These are phyloP conservation scores for Hippocampus barbouri DNA, from an alignment of 2,113 vertebrate species.

Conservation along the genomic window DNA sequence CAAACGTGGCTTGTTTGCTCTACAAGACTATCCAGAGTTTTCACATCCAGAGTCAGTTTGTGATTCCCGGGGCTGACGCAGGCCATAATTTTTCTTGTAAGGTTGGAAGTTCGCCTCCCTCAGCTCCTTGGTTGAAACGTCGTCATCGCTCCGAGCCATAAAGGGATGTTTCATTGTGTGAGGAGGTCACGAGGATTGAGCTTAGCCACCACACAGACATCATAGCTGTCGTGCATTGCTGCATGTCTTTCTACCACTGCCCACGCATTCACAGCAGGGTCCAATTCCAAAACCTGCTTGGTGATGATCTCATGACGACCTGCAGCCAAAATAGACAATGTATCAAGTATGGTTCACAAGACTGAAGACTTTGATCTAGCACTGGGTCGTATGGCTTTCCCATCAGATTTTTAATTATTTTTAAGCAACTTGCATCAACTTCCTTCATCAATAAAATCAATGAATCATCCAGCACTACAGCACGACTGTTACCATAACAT, in stretches of 20 bases:
- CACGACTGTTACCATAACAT: too few species aligned
- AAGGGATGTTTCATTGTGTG: conserved; percentile 64
- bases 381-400: too few species aligned
- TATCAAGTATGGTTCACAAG: not conserved
- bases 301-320: conserved; percentile 87
- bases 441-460: too few species aligned
- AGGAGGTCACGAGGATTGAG: conserved; percentile 86
- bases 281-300: conserved; percentile 86
- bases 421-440: too few species aligned
- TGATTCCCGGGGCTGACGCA: not conserved
- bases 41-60: not conserved
- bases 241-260: conserved; percentile 77
- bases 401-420: too few species aligned
- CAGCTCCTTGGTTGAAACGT: conserved; percentile 6
- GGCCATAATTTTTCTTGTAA: not conserved
- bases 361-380: not conserved
- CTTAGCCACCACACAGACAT: conserved; percentile 86
- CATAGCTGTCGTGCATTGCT: conserved; percentile 87
- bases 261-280: conserved; percentile 86
- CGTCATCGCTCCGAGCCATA: conserved; percentile 56
- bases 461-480: too few species aligned
- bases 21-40: not conserved
- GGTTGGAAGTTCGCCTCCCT: not conserved
- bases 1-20: not conserved
- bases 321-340: conserved; percentile 55